phyloP scores from a whole-genome alignment of 2,797 vertebrate species.

The Sebastes itinus region DNA sequence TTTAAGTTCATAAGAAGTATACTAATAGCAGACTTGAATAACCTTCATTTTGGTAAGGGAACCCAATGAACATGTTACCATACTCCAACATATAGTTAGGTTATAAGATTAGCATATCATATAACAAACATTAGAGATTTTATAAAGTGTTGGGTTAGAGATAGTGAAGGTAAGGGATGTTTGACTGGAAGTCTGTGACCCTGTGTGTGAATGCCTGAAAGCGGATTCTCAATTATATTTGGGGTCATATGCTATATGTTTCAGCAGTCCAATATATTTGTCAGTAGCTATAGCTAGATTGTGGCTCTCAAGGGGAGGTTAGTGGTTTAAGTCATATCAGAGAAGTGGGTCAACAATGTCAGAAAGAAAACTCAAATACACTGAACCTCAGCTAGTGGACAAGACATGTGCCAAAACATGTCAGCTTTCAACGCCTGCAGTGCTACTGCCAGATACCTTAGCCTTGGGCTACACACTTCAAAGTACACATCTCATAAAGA shows the following conservation, averaged over 20 bases:
- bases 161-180: neutral
- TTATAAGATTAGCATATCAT: neutral
- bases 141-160: neutral
- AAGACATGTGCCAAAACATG: neutral
- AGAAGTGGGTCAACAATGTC: neutral
- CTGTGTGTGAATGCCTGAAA: neutral
- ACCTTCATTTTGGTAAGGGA: neutral
- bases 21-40: too few relatives aligned
- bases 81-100: neutral
- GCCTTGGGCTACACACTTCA: constrained; percentile 11
- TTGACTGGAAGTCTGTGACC: neutral
- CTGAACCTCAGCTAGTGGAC: neutral
- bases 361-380: neutral
- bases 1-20: too few relatives aligned
- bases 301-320: neutral
- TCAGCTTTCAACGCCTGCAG: neutral
- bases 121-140: neutral
- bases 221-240: neutral
- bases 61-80: neutral
- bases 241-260: neutral
- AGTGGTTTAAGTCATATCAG: neutral
- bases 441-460: neutral
- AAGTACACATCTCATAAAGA: constrained; percentile 6
- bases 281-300: neutral
- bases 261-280: neutral